Evolutionary conservation across 2,888 invertebrate genomes (phyloP).

Genomic region (Acleris cristana): DNA sequence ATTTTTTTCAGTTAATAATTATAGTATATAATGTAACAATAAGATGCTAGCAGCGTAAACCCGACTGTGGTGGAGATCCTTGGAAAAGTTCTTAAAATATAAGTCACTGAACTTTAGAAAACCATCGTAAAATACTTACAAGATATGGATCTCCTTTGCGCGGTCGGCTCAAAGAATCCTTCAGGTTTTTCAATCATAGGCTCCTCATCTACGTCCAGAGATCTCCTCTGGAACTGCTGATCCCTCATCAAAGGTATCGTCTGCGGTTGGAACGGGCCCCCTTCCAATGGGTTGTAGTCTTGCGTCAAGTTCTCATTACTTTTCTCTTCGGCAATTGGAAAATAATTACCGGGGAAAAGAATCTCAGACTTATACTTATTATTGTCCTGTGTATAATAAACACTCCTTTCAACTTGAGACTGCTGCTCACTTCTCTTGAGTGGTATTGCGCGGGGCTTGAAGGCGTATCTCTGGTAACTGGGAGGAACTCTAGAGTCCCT

Average conservation of each 20-base stretch:
- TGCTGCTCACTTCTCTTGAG: slow-evolving; percentile 53
- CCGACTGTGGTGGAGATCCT: no score
- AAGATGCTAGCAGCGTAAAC: no score
- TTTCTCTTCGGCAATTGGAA: slow-evolving; percentile 78
- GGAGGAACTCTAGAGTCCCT: slow-evolving; percentile 51
- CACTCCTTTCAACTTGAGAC: slow-evolving; percentile 58
- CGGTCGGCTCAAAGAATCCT: slow-evolving; percentile 58
- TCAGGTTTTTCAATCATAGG: slow-evolving; percentile 66
- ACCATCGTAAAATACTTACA: slow-evolving; percentile 52
- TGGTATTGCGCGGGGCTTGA: slow-evolving; percentile 70
- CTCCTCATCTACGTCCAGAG: slow-evolving; percentile 61
- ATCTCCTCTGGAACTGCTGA: slow-evolving; percentile 63
- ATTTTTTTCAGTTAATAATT: background rate
- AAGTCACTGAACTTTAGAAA: no score
- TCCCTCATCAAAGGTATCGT: slow-evolving; percentile 70
- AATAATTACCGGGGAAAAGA: slow-evolving; percentile 80
- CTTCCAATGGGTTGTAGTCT: slow-evolving; percentile 47
- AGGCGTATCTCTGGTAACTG: slow-evolving; percentile 58
- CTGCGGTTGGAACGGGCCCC: slow-evolving; percentile 61
- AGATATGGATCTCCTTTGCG: slow-evolving; percentile 73
- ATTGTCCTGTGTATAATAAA: slow-evolving; percentile 62
- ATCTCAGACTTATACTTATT: slow-evolving; percentile 65
- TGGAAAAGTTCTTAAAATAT: no score
- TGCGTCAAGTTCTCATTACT: slow-evolving; percentile 55
- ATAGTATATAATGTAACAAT: background rate